Conservation (phyloP, 2,888 invertebrate genomes). For the Tinea trinotella region DNA sequence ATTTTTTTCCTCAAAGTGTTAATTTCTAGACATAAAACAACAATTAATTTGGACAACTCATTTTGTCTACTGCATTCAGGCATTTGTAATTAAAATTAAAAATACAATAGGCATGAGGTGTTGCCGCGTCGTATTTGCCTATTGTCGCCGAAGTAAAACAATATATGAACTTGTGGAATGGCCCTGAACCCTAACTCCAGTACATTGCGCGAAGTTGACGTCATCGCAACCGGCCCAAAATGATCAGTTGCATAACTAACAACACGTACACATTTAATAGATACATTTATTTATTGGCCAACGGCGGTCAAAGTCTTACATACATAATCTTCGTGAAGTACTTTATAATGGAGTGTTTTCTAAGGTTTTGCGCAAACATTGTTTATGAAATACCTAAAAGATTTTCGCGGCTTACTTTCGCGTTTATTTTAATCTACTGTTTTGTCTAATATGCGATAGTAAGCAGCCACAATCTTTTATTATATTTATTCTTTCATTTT, state of each 20-base stretch:
- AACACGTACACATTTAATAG: slow-evolving; percentile 1
- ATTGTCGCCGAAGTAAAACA: slow-evolving; percentile 22
- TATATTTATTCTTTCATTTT: too few species aligned
- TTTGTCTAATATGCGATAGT: too few species aligned
- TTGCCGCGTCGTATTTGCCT: slow-evolving; percentile 18
- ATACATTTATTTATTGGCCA: neutral
- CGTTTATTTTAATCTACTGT: too few species aligned
- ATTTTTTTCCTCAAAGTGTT: too few species aligned
- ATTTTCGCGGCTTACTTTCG: too few species aligned
- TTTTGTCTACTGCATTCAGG: too few species aligned
- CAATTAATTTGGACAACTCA: too few species aligned
- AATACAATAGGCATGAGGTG: neutral
- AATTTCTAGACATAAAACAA: too few species aligned
- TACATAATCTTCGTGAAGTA: neutral
- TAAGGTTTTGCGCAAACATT: too few species aligned
- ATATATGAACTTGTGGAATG: slow-evolving; percentile 46
- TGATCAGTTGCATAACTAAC: slow-evolving; percentile 59
- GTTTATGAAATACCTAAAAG: too few species aligned
- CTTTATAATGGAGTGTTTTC: too few species aligned
- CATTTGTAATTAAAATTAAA: slow-evolving; percentile 5
- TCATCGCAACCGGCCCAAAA: slow-evolving; percentile 40
- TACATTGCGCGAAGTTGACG: slow-evolving; percentile 36
- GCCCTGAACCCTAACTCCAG: slow-evolving; percentile 46
- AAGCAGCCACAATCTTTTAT: too few species aligned
- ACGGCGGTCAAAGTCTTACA: neutral